phyloP scores from a whole-genome alignment of 1,140 invertebrate species.

The Lethrus apterus region DNA sequence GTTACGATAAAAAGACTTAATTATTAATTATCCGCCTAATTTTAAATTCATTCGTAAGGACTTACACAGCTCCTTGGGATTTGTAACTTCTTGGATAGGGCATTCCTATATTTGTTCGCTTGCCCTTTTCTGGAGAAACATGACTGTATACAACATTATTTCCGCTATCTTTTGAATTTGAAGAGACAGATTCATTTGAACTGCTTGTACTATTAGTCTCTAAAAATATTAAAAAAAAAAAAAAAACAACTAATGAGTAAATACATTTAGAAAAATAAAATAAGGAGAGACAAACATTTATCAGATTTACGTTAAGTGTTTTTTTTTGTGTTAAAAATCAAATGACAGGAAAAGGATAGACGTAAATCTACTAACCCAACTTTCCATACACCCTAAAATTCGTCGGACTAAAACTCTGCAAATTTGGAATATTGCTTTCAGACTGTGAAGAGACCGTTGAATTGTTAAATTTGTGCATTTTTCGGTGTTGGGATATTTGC shows the following conservation, averaged over 20 bases:
- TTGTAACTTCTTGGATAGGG: constrained; percentile 38
- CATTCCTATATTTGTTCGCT: constrained; percentile 30
- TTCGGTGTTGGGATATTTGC: constrained; percentile 24
- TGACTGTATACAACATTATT: constrained; percentile 21
- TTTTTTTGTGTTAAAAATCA: background rate
- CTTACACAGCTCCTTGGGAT: constrained; percentile 41
- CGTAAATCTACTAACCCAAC: constrained; percentile 22
- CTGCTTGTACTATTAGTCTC: constrained; percentile 54
- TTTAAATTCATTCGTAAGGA: constrained; percentile 10
- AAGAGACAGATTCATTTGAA: constrained; percentile 67
- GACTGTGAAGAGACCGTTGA: constrained; percentile 32
- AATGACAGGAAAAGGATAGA: background rate
- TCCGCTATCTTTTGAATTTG: constrained; percentile 44
- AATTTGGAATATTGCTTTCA: constrained; percentile 37
- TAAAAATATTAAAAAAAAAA: constrained; percentile 15
- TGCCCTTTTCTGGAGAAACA: constrained; percentile 31
- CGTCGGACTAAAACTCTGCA: constrained; percentile 35
- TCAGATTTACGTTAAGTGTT: background rate
- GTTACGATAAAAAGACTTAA: background rate
- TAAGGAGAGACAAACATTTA: background rate
- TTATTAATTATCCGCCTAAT: too few species aligned
- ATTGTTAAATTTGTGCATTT: constrained; percentile 17
- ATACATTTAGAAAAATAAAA: too few species aligned
- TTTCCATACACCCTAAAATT: constrained; percentile 30
- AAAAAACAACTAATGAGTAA: too few species aligned